These are phyloP conservation scores for Zelostemma sp. DNA, from an alignment of 1,140 invertebrate species.

Conservation along the genomic window DNA sequence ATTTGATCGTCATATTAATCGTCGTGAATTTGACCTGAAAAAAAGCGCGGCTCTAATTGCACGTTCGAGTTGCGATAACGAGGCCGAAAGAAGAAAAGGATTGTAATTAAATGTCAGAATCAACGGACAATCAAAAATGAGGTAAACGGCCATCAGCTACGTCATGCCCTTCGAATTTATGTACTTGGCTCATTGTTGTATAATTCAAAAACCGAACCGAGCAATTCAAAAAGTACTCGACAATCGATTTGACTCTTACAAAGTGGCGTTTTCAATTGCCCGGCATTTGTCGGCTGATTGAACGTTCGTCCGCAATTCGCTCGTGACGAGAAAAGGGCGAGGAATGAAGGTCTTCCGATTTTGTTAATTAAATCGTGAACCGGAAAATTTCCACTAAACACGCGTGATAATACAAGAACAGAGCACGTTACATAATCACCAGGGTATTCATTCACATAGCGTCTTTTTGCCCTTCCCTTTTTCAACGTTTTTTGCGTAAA, in stretches of 20 bases:
- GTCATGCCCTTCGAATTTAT: background rate
- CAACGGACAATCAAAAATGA: slow-evolving; percentile 4
- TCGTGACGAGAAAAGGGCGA: slow-evolving; percentile 20
- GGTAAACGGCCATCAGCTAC: background rate
- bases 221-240: slow-evolving; percentile 13
- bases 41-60: no score
- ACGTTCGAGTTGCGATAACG: no score
- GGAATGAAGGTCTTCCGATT: slow-evolving; percentile 14
- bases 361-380: slow-evolving; percentile 14
- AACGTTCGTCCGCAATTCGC: slow-evolving; percentile 32
- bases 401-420: slow-evolving; percentile 23
- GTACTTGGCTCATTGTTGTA: slow-evolving; percentile 14
- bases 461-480: no score
- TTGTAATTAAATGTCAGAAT: background rate
- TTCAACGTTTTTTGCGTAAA: no score
- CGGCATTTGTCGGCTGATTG: slow-evolving; percentile 26
- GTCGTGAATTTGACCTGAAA: slow-evolving; percentile 12
- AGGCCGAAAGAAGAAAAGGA: background rate
- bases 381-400: slow-evolving; percentile 24
- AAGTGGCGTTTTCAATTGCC: slow-evolving; percentile 37
- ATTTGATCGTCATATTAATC: no score
- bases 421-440: slow-evolving; percentile 20
- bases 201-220: slow-evolving; percentile 7
- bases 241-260: slow-evolving; percentile 1
- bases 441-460: no score